Evolutionary conservation across 2,888 invertebrate genomes (phyloP), one percentile per base, ranked within the genome.

Genomic region (Heliconius hortense): DNA sequence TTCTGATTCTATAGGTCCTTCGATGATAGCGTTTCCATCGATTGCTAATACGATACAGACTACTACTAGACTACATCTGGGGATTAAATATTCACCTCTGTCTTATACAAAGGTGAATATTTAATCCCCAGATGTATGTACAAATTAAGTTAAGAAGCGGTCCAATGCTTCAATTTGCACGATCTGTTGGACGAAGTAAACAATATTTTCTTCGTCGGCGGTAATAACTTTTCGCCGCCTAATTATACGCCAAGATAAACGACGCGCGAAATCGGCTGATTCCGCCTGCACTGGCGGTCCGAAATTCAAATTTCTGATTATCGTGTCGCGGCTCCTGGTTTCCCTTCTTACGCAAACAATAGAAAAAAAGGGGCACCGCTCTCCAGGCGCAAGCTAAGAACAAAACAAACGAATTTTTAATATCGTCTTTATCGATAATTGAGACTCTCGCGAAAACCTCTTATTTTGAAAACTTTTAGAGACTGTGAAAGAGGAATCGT

Each of bases 361-460:
- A 87, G 90, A 86, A 90, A 91, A 31, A 90, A 89, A 89, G 91
- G 92, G 92, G 89, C 82, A 89, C 89, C 88, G 88, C 87, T 89
- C 89, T 87, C 86, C 86, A 87, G 86, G 90, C 91, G 89, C 88
- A 87, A 86, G 87, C 90, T 87, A 90, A 90, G 93, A 92, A 93
- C 93, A 94, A 94, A 93, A 94, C 93, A 93, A 94, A 93, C 94
- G 93, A 93, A 93, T 93, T 94, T 94, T 93, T 94, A 93, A 94
- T 94, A 93, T 93, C 92, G 92, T 88, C 92, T 93, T 93, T 91
- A 93, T 93, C 93, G 93, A 94, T 93, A 93, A 94, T 93, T 94
- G 94, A 93, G 93, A 93, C 89, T 92, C 91, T 88, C 87, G 89
- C 88, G 89, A 91, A 92, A 93, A 93, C 89, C 93, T 93, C 92